Evolutionary conservation across 2,113 vertebrate species (phyloP).

Genomic region (Formicarius rufipectus): DNA sequence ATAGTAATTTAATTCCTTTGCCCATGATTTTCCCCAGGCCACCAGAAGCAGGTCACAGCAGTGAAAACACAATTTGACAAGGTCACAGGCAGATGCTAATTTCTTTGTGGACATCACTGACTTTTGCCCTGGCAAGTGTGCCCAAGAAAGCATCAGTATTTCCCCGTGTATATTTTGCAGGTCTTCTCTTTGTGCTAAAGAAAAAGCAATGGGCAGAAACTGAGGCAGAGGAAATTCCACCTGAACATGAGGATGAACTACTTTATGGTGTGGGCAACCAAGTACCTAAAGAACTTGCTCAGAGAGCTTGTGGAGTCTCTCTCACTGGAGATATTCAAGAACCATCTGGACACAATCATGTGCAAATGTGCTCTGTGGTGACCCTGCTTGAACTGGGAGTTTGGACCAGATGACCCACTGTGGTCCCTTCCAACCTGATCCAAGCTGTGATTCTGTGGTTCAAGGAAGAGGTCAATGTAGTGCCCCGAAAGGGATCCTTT

Average conservation of each 20-base stretch:
- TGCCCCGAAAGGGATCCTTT: background rate
- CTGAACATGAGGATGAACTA: background rate
- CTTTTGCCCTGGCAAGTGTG: background rate
- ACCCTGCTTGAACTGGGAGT: background rate
- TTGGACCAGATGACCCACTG: background rate
- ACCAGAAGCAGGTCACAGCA: background rate
- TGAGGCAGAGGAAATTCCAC: background rate
- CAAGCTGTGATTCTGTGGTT: background rate
- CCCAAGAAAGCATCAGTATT: background rate
- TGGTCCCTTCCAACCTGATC: background rate
- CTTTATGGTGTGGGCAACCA: background rate
- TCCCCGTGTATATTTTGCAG: background rate
- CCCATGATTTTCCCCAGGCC: too few species aligned
- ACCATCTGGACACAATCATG: background rate
- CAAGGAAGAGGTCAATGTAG: background rate
- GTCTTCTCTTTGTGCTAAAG: background rate
- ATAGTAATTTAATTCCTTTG: background rate
- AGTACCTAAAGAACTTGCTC: background rate
- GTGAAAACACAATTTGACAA: background rate
- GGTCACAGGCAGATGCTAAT: background rate
- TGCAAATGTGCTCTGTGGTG: background rate
- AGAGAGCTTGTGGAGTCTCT: background rate
- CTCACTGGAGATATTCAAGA: background rate
- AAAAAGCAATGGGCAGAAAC: background rate
- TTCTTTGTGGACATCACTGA: background rate